Evolutionary conservation across 2,888 invertebrate genomes (phyloP), one percentile per base, ranked within the genome.

Genomic region (Lomographa bimaculata): DNA sequence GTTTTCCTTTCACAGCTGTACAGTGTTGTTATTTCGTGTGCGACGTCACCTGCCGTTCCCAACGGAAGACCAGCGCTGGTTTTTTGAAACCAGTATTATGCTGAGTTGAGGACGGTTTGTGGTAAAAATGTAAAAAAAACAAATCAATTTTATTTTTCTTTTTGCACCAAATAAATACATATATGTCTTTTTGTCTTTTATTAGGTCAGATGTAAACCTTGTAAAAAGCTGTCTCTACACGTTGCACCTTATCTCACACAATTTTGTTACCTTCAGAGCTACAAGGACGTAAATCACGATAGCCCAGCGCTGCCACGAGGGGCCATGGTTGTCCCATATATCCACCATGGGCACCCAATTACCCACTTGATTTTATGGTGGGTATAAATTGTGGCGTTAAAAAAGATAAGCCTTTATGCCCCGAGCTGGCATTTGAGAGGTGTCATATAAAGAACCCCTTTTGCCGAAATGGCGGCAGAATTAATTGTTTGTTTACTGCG

Each of bases 351-450:
- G 8, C 28, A 36, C 44, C 43, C 47, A 51, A 54, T 53, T 51
- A 54, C 46, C 47, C 38, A 50, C 53, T 48, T 51, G 48, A 54
- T 53, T 53, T 53, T 54, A 51, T 50, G 41, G 40, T n/a, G 12
- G 29, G 36, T 30, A 50, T 52, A 54, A 54, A 51, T 54, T 40
- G 32, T 40, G 46, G 30, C 27, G 28, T 35, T 46, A 45, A 49
- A 52, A 52, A 51, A 53, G 54, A 57, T 54, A 57, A 52, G 39
- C 42, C 24, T 29, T 23, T 36, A 10, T 27, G 21, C 14, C 27
- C 18, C 21, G 6, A 14, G 24, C 21, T 36, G 40, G 27, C 40
- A 36, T 36, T 33, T 18, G 30, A 32, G 32, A 39, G 44, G 38
- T 26, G 38, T 35, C 33, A 38, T 34, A 34, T 44, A 34, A 38